phyloP scores from a whole-genome alignment of 1,140 invertebrate species.

The Phenacoccus solenopsis region DNA sequence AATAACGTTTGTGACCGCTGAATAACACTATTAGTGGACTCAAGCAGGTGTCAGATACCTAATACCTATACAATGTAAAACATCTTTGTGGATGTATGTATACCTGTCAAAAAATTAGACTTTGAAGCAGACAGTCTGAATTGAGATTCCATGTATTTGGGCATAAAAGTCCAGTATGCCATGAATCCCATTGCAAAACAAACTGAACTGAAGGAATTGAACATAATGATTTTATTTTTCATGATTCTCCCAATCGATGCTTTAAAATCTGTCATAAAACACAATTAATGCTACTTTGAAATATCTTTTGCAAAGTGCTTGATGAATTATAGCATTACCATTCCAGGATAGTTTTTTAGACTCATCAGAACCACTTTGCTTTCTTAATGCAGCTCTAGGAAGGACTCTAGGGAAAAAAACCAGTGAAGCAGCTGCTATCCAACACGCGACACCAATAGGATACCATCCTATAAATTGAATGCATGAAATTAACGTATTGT shows the following conservation, averaged over 20 bases:
- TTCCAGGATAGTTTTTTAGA: not conserved
- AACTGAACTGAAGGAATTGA: slow-evolving; percentile 17
- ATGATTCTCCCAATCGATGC: slow-evolving; percentile 18
- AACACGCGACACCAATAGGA: slow-evolving; percentile 20
- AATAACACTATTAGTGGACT: not conserved
- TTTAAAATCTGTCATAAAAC: slow-evolving; percentile 18
- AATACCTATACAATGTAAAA: not conserved
- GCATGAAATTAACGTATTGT: too few species aligned
- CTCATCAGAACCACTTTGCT: slow-evolving; percentile 7
- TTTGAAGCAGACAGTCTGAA: slow-evolving; percentile 40
- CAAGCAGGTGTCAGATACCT: not conserved
- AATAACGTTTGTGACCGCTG: not conserved
- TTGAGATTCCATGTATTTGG: slow-evolving; percentile 40
- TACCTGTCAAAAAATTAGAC: slow-evolving; percentile 31
- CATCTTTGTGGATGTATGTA: not conserved
- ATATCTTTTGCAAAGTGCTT: not conserved
- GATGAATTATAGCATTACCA: not conserved
- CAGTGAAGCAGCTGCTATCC: not conserved
- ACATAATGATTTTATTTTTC: slow-evolving; percentile 17
- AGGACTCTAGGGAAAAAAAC: slow-evolving; percentile 21
- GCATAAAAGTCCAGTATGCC: slow-evolving; percentile 29
- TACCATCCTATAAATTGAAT: slow-evolving; percentile 28
- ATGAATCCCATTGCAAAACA: slow-evolving; percentile 19
- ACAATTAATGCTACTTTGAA: not conserved
- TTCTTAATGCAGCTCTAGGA: slow-evolving; percentile 24